Evolutionary conservation across 2,113 vertebrate genomes (phyloP).

Genomic region (Prinia subflava): DNA sequence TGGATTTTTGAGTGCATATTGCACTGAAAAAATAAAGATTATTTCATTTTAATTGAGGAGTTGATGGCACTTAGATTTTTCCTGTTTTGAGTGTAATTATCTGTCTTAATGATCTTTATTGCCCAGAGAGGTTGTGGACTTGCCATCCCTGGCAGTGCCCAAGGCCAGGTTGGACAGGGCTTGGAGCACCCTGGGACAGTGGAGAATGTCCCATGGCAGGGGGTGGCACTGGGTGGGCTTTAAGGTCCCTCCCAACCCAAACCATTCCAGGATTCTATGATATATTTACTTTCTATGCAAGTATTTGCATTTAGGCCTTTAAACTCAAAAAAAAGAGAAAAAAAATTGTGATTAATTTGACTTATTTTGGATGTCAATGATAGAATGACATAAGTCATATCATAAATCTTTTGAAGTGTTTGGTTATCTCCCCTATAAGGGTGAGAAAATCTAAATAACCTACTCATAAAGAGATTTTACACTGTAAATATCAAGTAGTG

Average conservation of each 20-base stretch:
- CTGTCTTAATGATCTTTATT: neutral
- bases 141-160: neutral
- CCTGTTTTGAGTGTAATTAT: neutral
- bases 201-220: neutral
- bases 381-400: neutral
- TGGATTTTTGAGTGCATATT: neutral
- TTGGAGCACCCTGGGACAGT: rapidly evolving
- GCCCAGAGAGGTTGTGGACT: neutral
- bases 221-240: rapidly evolving
- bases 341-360: neutral
- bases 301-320: neutral
- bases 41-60: neutral
- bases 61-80: neutral
- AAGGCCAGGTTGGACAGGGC: rapidly evolving
- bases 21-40: neutral
- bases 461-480: neutral
- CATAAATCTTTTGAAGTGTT: neutral
- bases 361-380: neutral
- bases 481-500: neutral
- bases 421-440: neutral
- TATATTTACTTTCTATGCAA: neutral
- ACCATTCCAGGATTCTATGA: neutral
- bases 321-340: neutral
- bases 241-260: neutral
- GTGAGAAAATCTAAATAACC: neutral